A percentile compares a stretch with the other conserved stretches of the same genome.
Evolutionary conservation across 2,888 invertebrate species (phyloP).

Genomic region (Cephus nigrinus): DNA sequence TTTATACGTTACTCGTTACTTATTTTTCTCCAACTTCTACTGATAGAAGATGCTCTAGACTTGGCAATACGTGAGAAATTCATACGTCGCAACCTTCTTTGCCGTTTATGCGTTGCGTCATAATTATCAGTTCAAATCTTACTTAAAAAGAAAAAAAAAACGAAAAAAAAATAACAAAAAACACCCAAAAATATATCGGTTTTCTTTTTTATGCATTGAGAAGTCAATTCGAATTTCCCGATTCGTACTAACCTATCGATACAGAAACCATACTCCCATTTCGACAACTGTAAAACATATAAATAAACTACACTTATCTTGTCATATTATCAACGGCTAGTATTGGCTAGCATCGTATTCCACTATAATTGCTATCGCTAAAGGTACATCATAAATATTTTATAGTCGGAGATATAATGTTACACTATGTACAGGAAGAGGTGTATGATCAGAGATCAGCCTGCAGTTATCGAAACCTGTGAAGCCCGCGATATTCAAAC

Average conservation of each 20-base stretch:
- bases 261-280: conserved; percentile 10
- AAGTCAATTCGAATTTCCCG: conserved; percentile 41
- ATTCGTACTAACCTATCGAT: conserved; percentile 33
- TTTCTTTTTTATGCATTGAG: not conserved
- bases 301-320: conserved; percentile 36
- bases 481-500: conserved; percentile 9
- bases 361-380: conserved; percentile 10
- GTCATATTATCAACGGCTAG: conserved; percentile 30
- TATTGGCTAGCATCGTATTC: conserved; percentile 21
- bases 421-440: conserved; percentile 62
- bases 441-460: conserved; percentile 49
- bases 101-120: not conserved
- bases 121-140: not conserved
- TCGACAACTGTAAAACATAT: conserved; percentile 39
- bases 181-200: not conserved
- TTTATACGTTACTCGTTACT: not conserved
- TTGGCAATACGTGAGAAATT: not conserved
- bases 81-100: not conserved
- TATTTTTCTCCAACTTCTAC: not conserved
- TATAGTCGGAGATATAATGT: conserved; percentile 51
- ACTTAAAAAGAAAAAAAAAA: not conserved
- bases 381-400: conserved; percentile 33
- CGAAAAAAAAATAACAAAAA: not conserved
- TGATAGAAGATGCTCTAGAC: not conserved
- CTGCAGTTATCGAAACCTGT: conserved; percentile 35